Percentiles rank a stretch among this genome's conserved stretches.
These are phyloP conservation scores for Odontocolon sp. DNA, from an alignment of 2,888 invertebrate species.

Conservation along the genomic window DNA sequence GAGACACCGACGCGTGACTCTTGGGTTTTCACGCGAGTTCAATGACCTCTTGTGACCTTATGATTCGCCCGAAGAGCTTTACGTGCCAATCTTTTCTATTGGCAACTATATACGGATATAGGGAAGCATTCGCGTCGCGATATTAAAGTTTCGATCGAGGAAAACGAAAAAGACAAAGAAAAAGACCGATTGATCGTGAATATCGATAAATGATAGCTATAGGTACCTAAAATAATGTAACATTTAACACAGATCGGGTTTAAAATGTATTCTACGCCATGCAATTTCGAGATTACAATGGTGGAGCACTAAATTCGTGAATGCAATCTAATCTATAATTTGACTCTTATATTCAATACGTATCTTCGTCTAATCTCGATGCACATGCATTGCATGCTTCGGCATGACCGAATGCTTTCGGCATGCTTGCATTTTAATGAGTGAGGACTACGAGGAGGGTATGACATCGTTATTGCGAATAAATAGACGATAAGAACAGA, in stretches of 20 bases:
- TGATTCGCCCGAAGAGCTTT: conserved; percentile 21
- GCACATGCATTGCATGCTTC: conserved; percentile 38
- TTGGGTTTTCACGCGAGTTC: neutral
- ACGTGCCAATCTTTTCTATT: neutral
- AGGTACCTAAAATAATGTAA: too few relatives aligned
- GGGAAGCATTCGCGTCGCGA: too few relatives aligned
- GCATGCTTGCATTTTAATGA: neutral
- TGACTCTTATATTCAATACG: neutral
- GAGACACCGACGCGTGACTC: neutral
- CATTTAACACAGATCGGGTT: too few relatives aligned
- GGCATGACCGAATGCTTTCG: neutral
- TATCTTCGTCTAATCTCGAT: conserved; percentile 4
- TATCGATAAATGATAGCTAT: too few relatives aligned
- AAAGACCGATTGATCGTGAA: too few relatives aligned
- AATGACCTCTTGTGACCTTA: conserved; percentile 8
- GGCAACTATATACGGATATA: neutral
- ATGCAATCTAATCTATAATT: conserved; percentile 21
- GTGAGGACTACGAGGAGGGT: conserved; percentile 4
- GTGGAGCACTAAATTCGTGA: too few relatives aligned
- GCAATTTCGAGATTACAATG: too few relatives aligned
- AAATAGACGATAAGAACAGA: too few relatives aligned
- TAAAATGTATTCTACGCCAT: too few relatives aligned
- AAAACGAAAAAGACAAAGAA: too few relatives aligned
- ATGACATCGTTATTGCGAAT: conserved; percentile 5
- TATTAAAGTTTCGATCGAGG: too few relatives aligned